Conservation (phyloP, 2,797 vertebrate species). For the Pangasius krempfi region DNA sequence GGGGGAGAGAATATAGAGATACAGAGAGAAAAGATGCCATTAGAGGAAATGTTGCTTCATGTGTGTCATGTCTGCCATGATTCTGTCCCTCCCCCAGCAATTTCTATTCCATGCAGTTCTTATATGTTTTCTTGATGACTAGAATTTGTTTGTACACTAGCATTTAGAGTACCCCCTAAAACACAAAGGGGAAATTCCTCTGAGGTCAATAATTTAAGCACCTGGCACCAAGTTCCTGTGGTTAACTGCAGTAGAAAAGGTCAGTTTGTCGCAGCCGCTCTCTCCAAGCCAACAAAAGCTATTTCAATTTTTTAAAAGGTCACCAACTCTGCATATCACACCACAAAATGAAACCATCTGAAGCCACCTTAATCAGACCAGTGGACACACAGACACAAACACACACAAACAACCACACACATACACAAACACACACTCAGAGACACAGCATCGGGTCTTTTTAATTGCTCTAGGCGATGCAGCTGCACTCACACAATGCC, state of each 20-base stretch:
- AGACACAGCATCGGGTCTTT: conserved; percentile 22
- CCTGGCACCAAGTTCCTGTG: conserved; percentile 23
- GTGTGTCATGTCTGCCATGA: background rate
- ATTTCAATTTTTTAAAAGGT: conserved; percentile 65
- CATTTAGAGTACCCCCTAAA: background rate
- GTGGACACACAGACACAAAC: background rate
- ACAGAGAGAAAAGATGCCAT: background rate
- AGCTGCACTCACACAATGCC: conserved; percentile 19
- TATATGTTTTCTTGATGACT: background rate
- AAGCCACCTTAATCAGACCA: conserved; percentile 35
- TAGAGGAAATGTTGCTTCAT: background rate
- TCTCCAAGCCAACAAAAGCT: conserved; percentile 65
- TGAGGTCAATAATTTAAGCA: conserved; percentile 7
- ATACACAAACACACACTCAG: conserved; percentile 22
- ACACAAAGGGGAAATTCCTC: background rate
- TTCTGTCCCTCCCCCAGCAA: no score
- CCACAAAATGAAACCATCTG: conserved; percentile 46
- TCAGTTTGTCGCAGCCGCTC: conserved; percentile 56
- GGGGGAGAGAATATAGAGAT: background rate
- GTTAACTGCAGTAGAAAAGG: conserved; percentile 44
- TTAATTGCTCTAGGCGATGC: conserved; percentile 15
- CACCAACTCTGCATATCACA: conserved; percentile 65
- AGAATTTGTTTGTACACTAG: background rate
- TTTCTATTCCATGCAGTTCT: background rate
- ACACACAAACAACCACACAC: conserved; percentile 12